phyloP scores from a whole-genome alignment of 2,888 invertebrate genomes.

The Cremastinae sp. region DNA sequence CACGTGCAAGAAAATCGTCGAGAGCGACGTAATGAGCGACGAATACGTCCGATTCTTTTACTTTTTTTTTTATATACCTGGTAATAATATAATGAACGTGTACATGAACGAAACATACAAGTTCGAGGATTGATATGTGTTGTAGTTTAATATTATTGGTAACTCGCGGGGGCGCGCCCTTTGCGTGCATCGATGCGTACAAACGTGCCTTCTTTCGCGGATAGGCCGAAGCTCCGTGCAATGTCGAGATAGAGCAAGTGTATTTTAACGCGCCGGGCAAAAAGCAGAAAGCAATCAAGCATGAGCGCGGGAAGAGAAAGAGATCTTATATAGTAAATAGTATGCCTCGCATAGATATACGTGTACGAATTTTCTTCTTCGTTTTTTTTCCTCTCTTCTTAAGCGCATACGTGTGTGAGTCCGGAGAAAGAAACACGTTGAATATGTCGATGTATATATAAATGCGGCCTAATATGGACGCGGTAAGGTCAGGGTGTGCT shows the following conservation, averaged over 20 bases:
- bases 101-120: neutral
- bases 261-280: conserved; percentile 67
- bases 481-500: conserved; percentile 76
- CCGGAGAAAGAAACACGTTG: conserved; percentile 17
- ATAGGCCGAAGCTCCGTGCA: conserved; percentile 38
- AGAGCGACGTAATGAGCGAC: conserved; percentile 57
- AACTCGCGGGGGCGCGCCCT: conserved; percentile 39
- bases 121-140: neutral
- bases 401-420: conserved; percentile 13
- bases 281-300: conserved; percentile 76
- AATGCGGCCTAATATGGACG: conserved; percentile 72
- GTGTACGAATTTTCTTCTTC: too few species aligned
- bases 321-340: conserved; percentile 51
- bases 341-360: conserved; percentile 13
- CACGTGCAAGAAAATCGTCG: conserved; percentile 62
- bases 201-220: conserved; percentile 53
- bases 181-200: conserved; percentile 30
- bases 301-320: conserved; percentile 55
- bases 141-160: conserved; percentile 16
- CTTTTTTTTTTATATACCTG: conserved; percentile 28
- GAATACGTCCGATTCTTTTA: conserved; percentile 42
- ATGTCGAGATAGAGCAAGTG: conserved; percentile 24
- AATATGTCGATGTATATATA: conserved; percentile 26
- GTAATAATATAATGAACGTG: conserved; percentile 40
- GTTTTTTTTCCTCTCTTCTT: neutral